phyloP scores from a whole-genome alignment of 2,113 vertebrate species.

The Myrmecophaga tridactyla region DNA sequence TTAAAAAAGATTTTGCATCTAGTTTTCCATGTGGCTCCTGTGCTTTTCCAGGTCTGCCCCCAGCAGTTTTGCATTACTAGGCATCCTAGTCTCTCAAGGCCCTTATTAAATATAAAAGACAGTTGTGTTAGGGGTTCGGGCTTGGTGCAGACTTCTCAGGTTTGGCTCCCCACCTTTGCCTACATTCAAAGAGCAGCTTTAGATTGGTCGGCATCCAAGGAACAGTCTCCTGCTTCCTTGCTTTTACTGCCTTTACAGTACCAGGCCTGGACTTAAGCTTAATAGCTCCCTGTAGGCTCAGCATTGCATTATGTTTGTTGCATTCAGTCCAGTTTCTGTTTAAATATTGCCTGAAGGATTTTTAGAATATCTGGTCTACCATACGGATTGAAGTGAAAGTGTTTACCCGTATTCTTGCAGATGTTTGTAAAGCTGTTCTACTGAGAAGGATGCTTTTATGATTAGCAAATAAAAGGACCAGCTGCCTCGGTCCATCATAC shows the following conservation, averaged over 20 bases:
- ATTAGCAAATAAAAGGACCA: background rate
- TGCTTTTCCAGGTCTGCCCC: too few species aligned
- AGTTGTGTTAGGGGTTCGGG: background rate
- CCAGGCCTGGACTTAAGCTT: background rate
- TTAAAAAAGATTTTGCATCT: background rate
- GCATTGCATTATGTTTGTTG: background rate
- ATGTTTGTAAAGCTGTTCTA: background rate
- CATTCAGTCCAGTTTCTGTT: background rate
- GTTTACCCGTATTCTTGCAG: background rate
- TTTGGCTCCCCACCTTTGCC: background rate
- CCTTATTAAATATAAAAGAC: background rate
- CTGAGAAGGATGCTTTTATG: background rate
- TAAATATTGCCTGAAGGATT: background rate
- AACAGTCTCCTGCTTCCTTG: background rate
- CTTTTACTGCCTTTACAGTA: background rate
- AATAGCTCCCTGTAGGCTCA: background rate
- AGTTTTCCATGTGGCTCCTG: rapidly evolving
- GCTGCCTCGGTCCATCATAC: background rate
- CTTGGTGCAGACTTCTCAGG: background rate
- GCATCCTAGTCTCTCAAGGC: background rate
- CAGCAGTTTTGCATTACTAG: background rate
- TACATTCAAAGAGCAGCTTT: background rate
- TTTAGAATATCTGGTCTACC: background rate
- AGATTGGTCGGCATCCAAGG: background rate
- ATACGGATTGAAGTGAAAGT: background rate